These are phyloP conservation scores for Saturnia pavonia DNA, from an alignment of 2,888 invertebrate species.

Conservation along the genomic window DNA sequence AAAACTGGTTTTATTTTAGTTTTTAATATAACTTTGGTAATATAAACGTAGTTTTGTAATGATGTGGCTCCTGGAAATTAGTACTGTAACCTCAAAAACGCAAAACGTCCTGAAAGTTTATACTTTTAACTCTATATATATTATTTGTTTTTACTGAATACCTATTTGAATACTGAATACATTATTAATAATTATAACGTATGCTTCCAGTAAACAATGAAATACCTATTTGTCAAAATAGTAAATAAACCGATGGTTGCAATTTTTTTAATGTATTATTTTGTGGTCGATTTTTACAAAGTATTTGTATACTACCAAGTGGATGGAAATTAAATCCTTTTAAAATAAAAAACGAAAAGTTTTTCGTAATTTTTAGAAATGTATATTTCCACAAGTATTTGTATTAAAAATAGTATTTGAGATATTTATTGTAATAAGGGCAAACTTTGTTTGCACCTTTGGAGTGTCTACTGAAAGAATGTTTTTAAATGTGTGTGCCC, in stretches of 20 bases:
- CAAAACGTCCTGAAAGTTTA: background rate
- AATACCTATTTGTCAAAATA: slow-evolving; percentile 1
- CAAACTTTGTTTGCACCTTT: slow-evolving; percentile 11
- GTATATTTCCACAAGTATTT: slow-evolving; percentile 36
- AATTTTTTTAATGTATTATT: background rate
- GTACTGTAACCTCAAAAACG: background rate
- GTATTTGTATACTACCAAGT: background rate
- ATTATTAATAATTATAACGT: background rate
- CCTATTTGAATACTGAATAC: too few species aligned
- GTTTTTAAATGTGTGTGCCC: slow-evolving; percentile 63
- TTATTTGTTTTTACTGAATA: slow-evolving; percentile 2
- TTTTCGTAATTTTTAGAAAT: slow-evolving; percentile 29
- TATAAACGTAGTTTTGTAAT: slow-evolving; percentile 20
- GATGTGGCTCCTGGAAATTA: slow-evolving; percentile 33
- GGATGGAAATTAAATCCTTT: background rate
- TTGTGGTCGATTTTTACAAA: slow-evolving; percentile 5
- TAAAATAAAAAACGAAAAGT: background rate
- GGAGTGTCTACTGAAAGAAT: slow-evolving; percentile 58
- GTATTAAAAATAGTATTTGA: slow-evolving; percentile 35
- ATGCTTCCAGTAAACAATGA: slow-evolving; percentile 7
- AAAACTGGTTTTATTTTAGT: slow-evolving; percentile 29
- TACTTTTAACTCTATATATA: background rate
- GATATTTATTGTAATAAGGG: slow-evolving; percentile 13
- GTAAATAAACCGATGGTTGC: background rate
- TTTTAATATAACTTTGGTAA: slow-evolving; percentile 13